Percentiles rank a stretch among this genome's conserved stretches.
These are phyloP conservation scores for Lamellibrachia columna DNA, from an alignment of 2,888 invertebrate genomes.

Conservation along the genomic window DNA sequence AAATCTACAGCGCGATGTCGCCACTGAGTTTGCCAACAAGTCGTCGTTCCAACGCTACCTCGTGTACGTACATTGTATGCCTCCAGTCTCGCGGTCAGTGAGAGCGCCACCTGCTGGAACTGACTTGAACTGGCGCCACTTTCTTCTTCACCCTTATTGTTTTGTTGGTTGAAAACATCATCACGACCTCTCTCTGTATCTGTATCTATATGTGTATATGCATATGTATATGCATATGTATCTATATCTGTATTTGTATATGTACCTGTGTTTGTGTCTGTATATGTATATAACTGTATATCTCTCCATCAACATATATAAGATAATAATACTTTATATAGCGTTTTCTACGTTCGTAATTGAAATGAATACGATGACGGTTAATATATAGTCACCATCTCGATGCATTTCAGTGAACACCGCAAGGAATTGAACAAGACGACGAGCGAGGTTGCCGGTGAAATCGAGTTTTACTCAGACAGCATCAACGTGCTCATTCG, in stretches of 20 bases:
- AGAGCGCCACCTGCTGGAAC: too few relatives aligned
- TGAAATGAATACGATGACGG: not conserved
- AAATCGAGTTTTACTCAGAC: constrained; percentile 54
- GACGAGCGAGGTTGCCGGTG: constrained; percentile 48
- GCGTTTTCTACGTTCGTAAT: not conserved
- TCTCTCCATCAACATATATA: too few relatives aligned
- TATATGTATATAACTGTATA: too few relatives aligned
- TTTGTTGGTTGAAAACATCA: too few relatives aligned
- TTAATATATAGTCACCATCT: not conserved
- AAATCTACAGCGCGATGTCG: not conserved
- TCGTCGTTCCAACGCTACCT: not conserved
- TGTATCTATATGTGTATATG: too few relatives aligned
- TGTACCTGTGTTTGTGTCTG: too few relatives aligned
- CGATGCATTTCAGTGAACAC: constrained; percentile 46
- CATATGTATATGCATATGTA: too few relatives aligned
- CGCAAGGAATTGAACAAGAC: constrained; percentile 51
- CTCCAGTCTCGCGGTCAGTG: not conserved
- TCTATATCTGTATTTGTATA: too few relatives aligned
- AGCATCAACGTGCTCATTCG: constrained; percentile 53
- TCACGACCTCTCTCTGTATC: too few relatives aligned
- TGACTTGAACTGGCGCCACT: too few relatives aligned
- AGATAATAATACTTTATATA: too few relatives aligned
- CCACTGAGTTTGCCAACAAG: constrained; percentile 16
- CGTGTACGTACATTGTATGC: not conserved
- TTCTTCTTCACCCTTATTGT: too few relatives aligned